Conservation (phyloP, 2,888 invertebrate genomes). For the Temnothorax ravouxi region DNA sequence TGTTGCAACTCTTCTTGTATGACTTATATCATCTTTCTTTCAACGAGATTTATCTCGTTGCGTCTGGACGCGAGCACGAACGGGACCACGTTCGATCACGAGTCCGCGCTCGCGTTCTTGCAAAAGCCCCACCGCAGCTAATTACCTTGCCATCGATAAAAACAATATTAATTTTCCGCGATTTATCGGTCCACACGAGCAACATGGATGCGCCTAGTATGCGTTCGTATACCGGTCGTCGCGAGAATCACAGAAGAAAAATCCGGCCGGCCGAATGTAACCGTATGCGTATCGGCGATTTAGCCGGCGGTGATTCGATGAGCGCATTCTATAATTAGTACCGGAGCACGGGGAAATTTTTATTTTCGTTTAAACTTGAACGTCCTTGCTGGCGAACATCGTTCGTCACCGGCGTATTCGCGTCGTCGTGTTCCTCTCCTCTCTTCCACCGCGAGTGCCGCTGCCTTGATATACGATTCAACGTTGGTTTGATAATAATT, state of each 20-base stretch:
- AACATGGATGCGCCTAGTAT: background rate
- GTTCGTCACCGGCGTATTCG: conserved; percentile 59
- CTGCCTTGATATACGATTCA: conserved; percentile 59
- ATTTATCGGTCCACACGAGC: conserved; percentile 52
- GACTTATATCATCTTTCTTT: background rate
- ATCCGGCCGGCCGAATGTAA: conserved; percentile 23
- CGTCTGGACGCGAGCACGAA: conserved; percentile 5
- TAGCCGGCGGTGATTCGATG: conserved; percentile 74
- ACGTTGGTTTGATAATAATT: conserved; percentile 74
- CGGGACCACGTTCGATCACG: conserved; percentile 53
- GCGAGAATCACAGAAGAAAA: conserved; percentile 15
- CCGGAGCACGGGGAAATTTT: conserved; percentile 80
- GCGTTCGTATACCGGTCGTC: background rate
- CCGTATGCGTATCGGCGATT: conserved; percentile 75
- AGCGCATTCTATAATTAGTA: conserved; percentile 84
- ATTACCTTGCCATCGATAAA: conserved; percentile 66
- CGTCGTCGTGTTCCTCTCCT: conserved; percentile 45
- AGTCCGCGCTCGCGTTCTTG: conserved; percentile 27
- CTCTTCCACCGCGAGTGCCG: conserved; percentile 12
- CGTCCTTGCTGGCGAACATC: conserved; percentile 81
- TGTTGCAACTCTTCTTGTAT: background rate
- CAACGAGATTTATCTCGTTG: background rate
- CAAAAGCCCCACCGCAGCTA: conserved; percentile 58
- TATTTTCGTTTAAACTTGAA: conserved; percentile 86
- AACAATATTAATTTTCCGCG: conserved; percentile 70